Conservation (phyloP, 2,888 invertebrate species). For the Standfussiana lucernea region DNA sequence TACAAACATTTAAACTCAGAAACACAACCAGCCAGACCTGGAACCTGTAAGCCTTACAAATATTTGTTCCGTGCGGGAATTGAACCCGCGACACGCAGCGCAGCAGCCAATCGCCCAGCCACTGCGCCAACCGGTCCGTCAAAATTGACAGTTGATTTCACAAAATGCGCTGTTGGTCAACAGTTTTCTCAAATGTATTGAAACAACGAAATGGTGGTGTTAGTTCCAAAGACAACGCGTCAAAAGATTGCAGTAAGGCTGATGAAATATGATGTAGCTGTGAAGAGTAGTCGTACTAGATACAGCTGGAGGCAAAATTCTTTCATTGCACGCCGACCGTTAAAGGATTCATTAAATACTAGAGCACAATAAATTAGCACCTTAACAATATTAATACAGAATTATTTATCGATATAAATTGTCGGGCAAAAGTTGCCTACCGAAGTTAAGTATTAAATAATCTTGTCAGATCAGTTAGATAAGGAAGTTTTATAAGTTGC, state of each 20-base stretch:
- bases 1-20: neutral
- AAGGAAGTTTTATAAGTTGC: slow-evolving; percentile 33
- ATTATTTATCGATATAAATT: slow-evolving; percentile 29
- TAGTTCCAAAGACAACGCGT: no score
- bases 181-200: neutral
- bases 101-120: no score
- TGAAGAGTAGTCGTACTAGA: no score
- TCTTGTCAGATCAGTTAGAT: slow-evolving; percentile 30
- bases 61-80: no score
- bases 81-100: no score
- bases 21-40: neutral
- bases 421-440: slow-evolving; percentile 1
- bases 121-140: no score
- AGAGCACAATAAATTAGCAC: neutral
- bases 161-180: neutral
- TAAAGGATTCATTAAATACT: neutral
- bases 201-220: neutral
- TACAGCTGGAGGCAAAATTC: neutral
- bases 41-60: no score
- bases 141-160: neutral
- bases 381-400: neutral
- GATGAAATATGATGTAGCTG: neutral
- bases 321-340: neutral
- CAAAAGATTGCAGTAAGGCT: neutral
- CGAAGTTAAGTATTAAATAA: slow-evolving; percentile 39